Conservation (phyloP, 2,113 vertebrate species). For the Micronycteris hirsuta region DNA sequence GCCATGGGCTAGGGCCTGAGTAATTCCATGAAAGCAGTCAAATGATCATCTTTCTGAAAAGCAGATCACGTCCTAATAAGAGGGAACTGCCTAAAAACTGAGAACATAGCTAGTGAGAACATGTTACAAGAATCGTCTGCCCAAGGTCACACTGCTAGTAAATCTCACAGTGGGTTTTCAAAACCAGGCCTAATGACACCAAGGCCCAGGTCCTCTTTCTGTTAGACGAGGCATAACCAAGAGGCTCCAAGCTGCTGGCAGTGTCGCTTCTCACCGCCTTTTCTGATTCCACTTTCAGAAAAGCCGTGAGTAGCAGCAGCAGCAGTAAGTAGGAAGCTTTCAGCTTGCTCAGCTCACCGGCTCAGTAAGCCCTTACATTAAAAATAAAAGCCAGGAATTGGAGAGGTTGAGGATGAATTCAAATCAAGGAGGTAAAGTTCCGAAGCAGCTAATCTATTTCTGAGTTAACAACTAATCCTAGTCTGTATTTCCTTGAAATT, state of each 20-base stretch:
- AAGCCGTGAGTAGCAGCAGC: neutral
- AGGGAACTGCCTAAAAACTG: conserved; percentile 8
- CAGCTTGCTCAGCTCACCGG: neutral
- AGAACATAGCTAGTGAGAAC: neutral
- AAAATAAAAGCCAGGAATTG: neutral
- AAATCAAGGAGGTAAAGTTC: neutral
- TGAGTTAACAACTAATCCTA: conserved; percentile 10
- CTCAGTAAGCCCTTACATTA: neutral
- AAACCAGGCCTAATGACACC: neutral
- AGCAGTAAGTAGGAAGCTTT: neutral
- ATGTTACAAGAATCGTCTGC: neutral
- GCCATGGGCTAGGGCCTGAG: neutral
- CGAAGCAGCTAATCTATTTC: conserved; percentile 14
- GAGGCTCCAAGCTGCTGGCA: neutral
- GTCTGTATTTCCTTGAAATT: neutral
- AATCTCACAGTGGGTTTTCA: neutral
- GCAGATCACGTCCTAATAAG: conserved; percentile 21
- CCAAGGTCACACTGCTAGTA: neutral
- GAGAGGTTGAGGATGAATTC: neutral
- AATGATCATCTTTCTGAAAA: conserved; percentile 53
- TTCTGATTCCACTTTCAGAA: neutral
- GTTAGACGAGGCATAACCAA: neutral
- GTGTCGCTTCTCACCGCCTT: neutral
- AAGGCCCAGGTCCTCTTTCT: neutral
- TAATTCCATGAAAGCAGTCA: conserved; percentile 46